Conservation (phyloP, 2,888 invertebrate species). For the Agriopis leucophaearia region DNA sequence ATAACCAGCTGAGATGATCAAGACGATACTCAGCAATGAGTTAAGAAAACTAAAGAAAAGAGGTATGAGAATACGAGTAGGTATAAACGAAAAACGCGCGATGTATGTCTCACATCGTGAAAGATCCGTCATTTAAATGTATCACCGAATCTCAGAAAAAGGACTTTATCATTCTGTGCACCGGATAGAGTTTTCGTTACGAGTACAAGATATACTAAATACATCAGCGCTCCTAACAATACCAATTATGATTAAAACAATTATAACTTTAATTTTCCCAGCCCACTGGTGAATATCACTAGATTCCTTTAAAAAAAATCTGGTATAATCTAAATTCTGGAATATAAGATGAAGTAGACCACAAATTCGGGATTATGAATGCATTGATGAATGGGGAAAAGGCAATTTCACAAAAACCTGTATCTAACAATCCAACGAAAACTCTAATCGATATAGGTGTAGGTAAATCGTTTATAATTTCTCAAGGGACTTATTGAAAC, state of each 20-base stretch:
- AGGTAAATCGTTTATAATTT: slow-evolving; percentile 9
- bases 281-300: not conserved
- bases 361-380: not conserved
- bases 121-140: not conserved
- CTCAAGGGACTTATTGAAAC: slow-evolving; percentile 15
- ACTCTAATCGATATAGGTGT: slow-evolving; percentile 3
- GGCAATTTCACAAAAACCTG: slow-evolving; percentile 1
- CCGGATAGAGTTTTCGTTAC: not conserved
- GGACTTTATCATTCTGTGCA: too few relatives aligned
- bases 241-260: not conserved
- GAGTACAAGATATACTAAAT: not conserved
- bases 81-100: not conserved
- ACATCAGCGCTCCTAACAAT: not conserved
- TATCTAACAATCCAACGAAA: slow-evolving; percentile 1
- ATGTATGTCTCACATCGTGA: not conserved
- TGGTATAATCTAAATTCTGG: not conserved
- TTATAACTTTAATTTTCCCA: not conserved
- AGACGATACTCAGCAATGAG: not conserved
- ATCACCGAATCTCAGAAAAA: too few relatives aligned
- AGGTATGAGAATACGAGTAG: not conserved
- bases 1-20: not conserved
- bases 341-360: not conserved
- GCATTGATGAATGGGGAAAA: not conserved
- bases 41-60: not conserved
- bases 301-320: not conserved